phyloP scores from a whole-genome alignment of 1,140 invertebrate species.

The Drosophila sturtevanti region DNA sequence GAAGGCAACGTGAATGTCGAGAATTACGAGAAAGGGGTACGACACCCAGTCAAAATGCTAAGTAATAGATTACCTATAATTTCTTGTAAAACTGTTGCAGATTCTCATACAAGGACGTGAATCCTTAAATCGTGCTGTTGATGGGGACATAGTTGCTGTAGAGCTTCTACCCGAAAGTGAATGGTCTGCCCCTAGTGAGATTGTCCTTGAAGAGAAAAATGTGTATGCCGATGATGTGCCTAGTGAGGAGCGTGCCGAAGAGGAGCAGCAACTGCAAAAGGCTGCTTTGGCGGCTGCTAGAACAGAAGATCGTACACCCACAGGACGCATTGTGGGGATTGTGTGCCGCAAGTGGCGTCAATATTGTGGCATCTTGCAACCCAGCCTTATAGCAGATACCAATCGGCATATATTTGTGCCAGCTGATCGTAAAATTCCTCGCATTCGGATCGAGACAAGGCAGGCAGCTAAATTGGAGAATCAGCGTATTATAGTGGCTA shows the following conservation, averaged over 20 bases:
- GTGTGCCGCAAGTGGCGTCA: slow-evolving; percentile 98
- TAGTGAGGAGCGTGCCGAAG: slow-evolving; percentile 80
- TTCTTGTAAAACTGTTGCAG: slow-evolving; percentile 83
- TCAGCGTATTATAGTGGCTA: slow-evolving; percentile 95
- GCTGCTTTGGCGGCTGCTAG: slow-evolving; percentile 75
- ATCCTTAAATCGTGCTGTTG: slow-evolving; percentile 96
- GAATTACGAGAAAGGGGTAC: slow-evolving; percentile 89
- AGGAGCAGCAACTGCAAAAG: slow-evolving; percentile 62
- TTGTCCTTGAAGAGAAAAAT: slow-evolving; percentile 92
- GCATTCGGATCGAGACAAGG: slow-evolving; percentile 95
- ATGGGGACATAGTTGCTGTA: slow-evolving; percentile 97
- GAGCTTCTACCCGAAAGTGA: slow-evolving; percentile 94
- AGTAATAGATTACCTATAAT: not conserved
- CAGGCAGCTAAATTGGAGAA: slow-evolving; percentile 91
- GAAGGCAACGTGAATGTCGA: slow-evolving; percentile 96
- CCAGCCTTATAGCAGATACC: slow-evolving; percentile 88
- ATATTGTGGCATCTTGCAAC: slow-evolving; percentile 97
- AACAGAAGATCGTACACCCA: slow-evolving; percentile 85
- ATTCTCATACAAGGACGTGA: slow-evolving; percentile 94
- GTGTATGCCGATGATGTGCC: slow-evolving; percentile 89
- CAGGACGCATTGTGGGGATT: slow-evolving; percentile 96
- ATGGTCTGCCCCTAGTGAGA: slow-evolving; percentile 94
- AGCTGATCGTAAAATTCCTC: slow-evolving; percentile 94
- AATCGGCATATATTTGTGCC: slow-evolving; percentile 93
- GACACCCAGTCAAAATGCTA: slow-evolving; percentile 33